Base-by-base conservation (phyloP, 2,113 vertebrate genomes). In the Oxyruncus cristatus region DNA sequence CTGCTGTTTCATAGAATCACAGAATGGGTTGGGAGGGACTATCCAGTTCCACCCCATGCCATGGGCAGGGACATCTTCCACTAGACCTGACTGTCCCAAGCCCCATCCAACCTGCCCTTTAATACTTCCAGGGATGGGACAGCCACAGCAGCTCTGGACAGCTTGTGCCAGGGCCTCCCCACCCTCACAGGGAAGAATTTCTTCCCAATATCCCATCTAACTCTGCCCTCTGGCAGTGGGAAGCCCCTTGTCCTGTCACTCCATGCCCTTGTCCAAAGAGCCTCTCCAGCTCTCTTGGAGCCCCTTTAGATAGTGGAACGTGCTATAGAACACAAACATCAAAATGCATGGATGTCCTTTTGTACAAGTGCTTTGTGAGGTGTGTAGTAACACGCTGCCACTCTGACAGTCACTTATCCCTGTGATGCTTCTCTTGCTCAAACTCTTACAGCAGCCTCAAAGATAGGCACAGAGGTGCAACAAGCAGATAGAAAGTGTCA, bases 341-440 rank as follows among this genome's bases (percentile, higher is more conserved):
- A 27, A 44, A 49, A 66, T 58, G 5, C 0, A 0, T 1, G 4
- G 41, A 14, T 19, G 23, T 11, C 22, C 14, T 74, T 77, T 16
- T 8, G 52, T 14, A 27, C 24, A 24, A 35, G 35, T 27, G 6
- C 78, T 72, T 82, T 39, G 26, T 1, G 1, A 50, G 8, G 53
- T 6, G 4, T 1, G 5, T 19, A 37, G 37, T 27, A 33, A 5
- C 19, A 1, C 1, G 5, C 49, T 50, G 35, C n/a, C 21, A 2
- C 28, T n/a, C 65, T 10, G 46, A 30, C n/a, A 7, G 14, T 12
- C 46, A 8, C 35, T 23, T 26, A 6, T 15, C 15, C 58, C 41
- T n/a, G 13, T 0, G 20, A 8, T 3, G 8, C 56, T 47, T 70
- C 63, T 52, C 50, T 19, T 37, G 12, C 3, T 33, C 2, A 0